phyloP scores from a whole-genome alignment of 2,113 vertebrate genomes.

The Bostrychus sinensis region DNA sequence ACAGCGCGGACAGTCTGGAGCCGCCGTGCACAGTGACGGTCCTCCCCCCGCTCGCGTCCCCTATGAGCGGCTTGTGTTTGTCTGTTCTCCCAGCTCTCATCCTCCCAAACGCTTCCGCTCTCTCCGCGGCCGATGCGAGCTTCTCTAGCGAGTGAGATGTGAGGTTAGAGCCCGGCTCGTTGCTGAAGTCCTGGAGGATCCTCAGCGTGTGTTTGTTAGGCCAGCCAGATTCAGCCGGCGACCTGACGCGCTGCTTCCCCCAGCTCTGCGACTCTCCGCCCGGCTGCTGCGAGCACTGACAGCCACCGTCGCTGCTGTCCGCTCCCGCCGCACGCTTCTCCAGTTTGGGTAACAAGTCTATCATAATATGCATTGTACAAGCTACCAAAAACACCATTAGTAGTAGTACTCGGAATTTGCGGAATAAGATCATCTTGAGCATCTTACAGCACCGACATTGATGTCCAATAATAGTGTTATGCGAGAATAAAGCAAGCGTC shows the following conservation, averaged over 20 bases:
- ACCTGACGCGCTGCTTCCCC: slow-evolving; percentile 71
- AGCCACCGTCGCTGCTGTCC: slow-evolving; percentile 74
- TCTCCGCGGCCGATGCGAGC: slow-evolving; percentile 64
- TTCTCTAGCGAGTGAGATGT: slow-evolving; percentile 88
- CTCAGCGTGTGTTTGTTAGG: slow-evolving; percentile 91
- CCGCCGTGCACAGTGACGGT: slow-evolving; percentile 30
- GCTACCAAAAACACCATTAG: slow-evolving; percentile 89
- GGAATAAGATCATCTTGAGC: slow-evolving; percentile 88
- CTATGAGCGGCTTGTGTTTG: slow-evolving; percentile 70
- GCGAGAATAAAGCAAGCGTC: slow-evolving; percentile 46
- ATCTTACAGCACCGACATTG: slow-evolving; percentile 46
- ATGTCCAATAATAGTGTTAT: slow-evolving; percentile 42
- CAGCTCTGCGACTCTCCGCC: slow-evolving; percentile 72
- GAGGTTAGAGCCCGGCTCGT: slow-evolving; percentile 89
- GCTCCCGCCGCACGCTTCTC: slow-evolving; percentile 81
- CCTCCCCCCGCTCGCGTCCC: slow-evolving; percentile 54
- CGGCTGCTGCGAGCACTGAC: slow-evolving; percentile 83
- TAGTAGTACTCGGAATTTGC: slow-evolving; percentile 89
- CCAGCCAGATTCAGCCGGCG: slow-evolving; percentile 83
- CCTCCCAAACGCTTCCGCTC: slow-evolving; percentile 52
- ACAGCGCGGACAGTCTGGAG: slow-evolving; percentile 82
- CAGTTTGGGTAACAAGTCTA: slow-evolving; percentile 90
- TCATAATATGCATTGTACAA: slow-evolving; percentile 93
- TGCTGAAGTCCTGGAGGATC: slow-evolving; percentile 92
- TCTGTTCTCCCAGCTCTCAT: slow-evolving; percentile 33